Evolutionary conservation across 2,113 vertebrate species (phyloP).

Genomic region (Hiodon tergisus): DNA sequence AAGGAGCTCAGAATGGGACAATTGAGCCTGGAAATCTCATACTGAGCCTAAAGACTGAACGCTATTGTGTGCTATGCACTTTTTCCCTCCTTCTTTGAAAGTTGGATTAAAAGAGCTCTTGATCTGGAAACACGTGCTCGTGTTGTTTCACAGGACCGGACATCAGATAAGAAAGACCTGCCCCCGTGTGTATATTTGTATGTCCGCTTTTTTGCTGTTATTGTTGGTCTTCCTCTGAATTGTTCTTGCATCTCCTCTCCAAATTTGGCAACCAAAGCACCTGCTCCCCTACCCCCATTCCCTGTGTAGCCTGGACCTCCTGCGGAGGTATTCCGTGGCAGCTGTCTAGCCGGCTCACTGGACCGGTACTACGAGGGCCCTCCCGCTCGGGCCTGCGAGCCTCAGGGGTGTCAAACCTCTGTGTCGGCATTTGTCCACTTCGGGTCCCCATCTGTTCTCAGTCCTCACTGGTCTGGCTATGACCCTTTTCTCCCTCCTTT

Average conservation of each 20-base stretch:
- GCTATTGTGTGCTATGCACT: conserved; percentile 5
- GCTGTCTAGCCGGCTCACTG: neutral
- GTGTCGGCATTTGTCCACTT: no score
- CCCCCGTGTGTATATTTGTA: neutral
- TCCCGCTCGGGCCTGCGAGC: no score
- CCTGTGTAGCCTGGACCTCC: neutral
- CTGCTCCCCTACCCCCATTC: neutral
- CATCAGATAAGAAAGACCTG: neutral
- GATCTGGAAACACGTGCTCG: conserved; percentile 7
- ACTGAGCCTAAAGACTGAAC: neutral
- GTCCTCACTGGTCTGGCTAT: neutral
- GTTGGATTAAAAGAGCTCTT: neutral
- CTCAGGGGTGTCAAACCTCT: no score
- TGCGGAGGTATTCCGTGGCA: conserved; percentile 1
- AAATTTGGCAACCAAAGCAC: neutral
- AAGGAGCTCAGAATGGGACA: neutral
- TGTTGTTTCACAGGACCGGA: neutral
- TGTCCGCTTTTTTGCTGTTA: neutral
- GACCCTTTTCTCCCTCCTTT: neutral
- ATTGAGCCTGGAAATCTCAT: neutral
- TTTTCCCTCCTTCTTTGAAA: neutral
- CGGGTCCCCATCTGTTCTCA: no score
- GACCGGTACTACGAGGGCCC: no score
- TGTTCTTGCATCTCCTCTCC: neutral
- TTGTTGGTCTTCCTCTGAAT: neutral